phyloP scores from a whole-genome alignment of 2,113 vertebrate genomes.

The Ochotona princeps region DNA sequence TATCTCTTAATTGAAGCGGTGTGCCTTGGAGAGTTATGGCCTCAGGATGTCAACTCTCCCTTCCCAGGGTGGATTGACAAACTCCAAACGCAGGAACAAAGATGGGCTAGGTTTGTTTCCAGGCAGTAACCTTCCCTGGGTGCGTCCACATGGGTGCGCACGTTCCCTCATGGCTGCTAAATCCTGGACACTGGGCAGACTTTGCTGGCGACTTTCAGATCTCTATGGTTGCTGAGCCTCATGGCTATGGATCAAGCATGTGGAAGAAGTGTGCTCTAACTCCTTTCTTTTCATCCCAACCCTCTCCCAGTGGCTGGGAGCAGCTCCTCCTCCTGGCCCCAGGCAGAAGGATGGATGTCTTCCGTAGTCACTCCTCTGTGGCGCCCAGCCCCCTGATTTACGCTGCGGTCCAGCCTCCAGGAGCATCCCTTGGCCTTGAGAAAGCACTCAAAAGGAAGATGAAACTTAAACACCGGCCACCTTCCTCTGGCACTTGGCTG shows the following conservation, averaged over 20 bases:
- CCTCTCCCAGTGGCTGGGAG: conserved; percentile 79
- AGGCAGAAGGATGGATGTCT: conserved; percentile 84
- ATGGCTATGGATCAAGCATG: conserved; percentile 81
- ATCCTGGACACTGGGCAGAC: neutral
- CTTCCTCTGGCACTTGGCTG: conserved; percentile 61
- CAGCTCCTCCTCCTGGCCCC: conserved; percentile 73
- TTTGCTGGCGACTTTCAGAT: conserved; percentile 56
- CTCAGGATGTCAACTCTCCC: neutral
- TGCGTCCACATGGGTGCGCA: accelerated
- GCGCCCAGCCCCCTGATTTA: conserved; percentile 70
- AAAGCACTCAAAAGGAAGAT: conserved; percentile 27
- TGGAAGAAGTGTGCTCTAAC: conserved; percentile 62
- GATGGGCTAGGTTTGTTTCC: neutral
- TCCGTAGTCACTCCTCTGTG: conserved; percentile 42
- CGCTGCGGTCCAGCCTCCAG: conserved; percentile 41
- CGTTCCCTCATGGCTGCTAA: neutral
- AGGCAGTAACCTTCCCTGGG: neutral
- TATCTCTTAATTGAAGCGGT: conserved; percentile 34
- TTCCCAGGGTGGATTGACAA: conserved; percentile 40
- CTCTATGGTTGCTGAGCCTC: conserved; percentile 80
- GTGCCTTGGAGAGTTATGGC: conserved; percentile 62
- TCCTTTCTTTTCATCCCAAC: conserved; percentile 83
- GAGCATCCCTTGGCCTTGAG: conserved; percentile 44
- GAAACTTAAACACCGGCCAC: neutral
- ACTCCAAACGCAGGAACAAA: conserved; percentile 22